These are phyloP conservation scores for Hepsetus odoe DNA, from an alignment of 2,113 vertebrate genomes.

Conservation along the genomic window DNA sequence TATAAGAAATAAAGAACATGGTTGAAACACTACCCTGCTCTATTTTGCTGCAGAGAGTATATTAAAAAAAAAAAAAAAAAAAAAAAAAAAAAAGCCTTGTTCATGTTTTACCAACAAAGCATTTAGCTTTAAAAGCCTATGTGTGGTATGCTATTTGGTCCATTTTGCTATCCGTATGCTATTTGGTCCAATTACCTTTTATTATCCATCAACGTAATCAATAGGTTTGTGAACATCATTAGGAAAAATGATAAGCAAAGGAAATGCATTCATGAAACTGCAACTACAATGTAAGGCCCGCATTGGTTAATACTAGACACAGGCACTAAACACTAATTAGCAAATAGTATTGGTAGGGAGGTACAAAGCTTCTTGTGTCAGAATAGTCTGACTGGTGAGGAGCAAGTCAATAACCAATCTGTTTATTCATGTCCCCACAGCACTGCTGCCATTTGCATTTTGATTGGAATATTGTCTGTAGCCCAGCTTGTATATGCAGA, in stretches of 20 bases:
- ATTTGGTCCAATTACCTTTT: too few species aligned
- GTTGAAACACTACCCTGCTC: too few species aligned
- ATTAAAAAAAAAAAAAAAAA: too few species aligned
- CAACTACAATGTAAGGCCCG: conserved; percentile 44
- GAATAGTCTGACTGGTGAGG: conserved; percentile 66
- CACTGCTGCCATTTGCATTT: conserved; percentile 75
- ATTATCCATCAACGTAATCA: too few species aligned
- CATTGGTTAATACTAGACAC: conserved; percentile 56
- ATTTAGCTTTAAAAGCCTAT: too few species aligned
- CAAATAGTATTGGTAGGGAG: conserved; percentile 23
- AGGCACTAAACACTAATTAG: conserved; percentile 19
- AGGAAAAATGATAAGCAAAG: conserved; percentile 12
- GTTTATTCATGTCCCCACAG: conserved; percentile 71
- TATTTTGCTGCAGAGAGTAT: too few species aligned
- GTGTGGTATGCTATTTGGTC: too few species aligned
- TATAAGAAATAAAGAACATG: too few species aligned
- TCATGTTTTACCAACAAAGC: too few species aligned
- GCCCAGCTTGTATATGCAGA: conserved; percentile 70
- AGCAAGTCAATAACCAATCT: conserved; percentile 64
- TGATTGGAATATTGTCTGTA: conserved; percentile 76
- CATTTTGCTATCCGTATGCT: too few species aligned
- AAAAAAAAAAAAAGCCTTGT: too few species aligned
- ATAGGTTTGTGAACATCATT: background rate
- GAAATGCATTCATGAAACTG: conserved; percentile 18
- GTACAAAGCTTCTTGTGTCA: conserved; percentile 52